Conservation (phyloP, 2,797 vertebrate genomes). For the Selene dorsalis region DNA sequence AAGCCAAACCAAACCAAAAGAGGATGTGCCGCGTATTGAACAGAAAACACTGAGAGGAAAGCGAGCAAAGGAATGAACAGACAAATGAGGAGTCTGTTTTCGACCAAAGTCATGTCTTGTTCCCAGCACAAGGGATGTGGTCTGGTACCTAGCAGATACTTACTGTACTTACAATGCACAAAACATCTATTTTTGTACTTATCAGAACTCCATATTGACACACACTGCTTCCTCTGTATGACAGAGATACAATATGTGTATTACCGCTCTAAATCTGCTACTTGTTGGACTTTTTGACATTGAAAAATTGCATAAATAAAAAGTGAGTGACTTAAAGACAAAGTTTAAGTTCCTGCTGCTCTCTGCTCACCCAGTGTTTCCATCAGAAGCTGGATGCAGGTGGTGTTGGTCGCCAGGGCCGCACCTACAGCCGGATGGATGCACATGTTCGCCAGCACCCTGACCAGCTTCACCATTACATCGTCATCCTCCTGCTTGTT, state of each 20-base stretch:
- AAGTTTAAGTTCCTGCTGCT: background rate
- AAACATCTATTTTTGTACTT: conserved; percentile 53
- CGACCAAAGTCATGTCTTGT: conserved; percentile 55
- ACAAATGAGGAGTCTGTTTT: conserved; percentile 60
- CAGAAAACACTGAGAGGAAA: conserved; percentile 45
- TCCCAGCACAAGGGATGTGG: conserved; percentile 75
- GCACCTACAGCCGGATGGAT: conserved; percentile 87
- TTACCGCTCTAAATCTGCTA: background rate
- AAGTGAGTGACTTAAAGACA: background rate
- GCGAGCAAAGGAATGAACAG: conserved; percentile 47
- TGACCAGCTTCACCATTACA: conserved; percentile 92
- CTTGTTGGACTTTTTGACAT: background rate
- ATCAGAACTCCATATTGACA: conserved; percentile 27
- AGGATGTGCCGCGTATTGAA: conserved; percentile 60
- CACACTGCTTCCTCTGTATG: conserved; percentile 12
- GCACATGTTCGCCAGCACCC: conserved; percentile 92
- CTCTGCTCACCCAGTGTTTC: conserved; percentile 87
- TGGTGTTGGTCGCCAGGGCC: conserved; percentile 80
- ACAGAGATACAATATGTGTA: conserved; percentile 1
- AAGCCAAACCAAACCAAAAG: conserved; percentile 45
- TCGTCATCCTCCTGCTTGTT: conserved; percentile 83
- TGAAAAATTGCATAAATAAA: background rate
- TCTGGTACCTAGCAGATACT: conserved; percentile 38
- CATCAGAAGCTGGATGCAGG: conserved; percentile 85
- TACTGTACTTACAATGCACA: conserved; percentile 43